These are phyloP conservation scores for Sigmodon hispidus DNA, from an alignment of 2,113 vertebrate species.

Conservation along the genomic window DNA sequence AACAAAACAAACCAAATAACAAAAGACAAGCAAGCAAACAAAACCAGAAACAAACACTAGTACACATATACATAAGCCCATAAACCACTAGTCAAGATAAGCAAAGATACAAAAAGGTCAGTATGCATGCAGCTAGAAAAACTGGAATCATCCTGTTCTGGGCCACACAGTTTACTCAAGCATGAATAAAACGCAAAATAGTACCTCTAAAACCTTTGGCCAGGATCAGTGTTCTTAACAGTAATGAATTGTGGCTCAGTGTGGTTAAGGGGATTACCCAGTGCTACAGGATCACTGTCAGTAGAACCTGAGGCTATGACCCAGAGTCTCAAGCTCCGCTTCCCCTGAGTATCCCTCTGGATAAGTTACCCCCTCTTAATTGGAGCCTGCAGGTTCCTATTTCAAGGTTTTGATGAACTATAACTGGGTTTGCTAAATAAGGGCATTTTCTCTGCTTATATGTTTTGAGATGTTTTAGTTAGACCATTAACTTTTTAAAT, in stretches of 20 bases:
- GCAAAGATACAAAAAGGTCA: neutral
- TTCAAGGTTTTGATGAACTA: neutral
- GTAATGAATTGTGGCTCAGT: neutral
- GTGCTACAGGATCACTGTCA: rapidly evolving
- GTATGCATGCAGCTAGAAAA: neutral
- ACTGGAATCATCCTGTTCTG: neutral
- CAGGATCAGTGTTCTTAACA: neutral
- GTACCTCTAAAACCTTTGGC: neutral
- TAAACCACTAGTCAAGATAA: neutral
- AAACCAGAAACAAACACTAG: neutral
- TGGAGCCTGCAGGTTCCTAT: neutral
- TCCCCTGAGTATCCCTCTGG: neutral
- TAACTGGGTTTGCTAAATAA: neutral
- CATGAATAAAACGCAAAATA: neutral
- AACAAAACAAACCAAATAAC: neutral
- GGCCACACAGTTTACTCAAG: neutral
- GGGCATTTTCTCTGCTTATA: neutral
- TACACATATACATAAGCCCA: neutral
- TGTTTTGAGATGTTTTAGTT: conserved; percentile 24
- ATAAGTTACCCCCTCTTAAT: neutral
- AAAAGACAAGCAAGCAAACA: neutral
- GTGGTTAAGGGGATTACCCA: neutral
- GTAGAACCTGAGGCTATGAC: neutral
- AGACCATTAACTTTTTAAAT: conserved; percentile 8
- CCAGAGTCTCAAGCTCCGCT: neutral